Percentiles rank a stretch among this genome's conserved stretches.
phyloP scores from a whole-genome alignment of 2,888 invertebrate species.

The Dicyrtoma fusca region DNA sequence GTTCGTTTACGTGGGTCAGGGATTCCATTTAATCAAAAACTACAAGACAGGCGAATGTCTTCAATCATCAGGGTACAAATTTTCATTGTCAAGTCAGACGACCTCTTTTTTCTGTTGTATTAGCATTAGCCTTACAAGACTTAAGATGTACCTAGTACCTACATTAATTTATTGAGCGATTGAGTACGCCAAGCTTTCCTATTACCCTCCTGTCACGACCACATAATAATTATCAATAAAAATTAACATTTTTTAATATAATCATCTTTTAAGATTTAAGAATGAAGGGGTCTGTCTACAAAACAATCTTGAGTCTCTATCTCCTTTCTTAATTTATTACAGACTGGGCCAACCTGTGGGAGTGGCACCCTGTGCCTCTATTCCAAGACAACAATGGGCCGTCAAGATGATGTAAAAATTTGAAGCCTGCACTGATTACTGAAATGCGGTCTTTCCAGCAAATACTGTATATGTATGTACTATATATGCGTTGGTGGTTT shows the following conservation, averaged over 20 bases:
- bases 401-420: slow-evolving; percentile 15
- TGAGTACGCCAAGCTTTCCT: no score
- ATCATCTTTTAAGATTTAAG: not conserved
- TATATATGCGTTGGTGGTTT: no score
- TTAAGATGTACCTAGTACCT: no score
- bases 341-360: slow-evolving; percentile 37
- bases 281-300: not conserved
- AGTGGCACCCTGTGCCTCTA: slow-evolving; percentile 22
- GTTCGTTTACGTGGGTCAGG: slow-evolving; percentile 35
- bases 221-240: no score
- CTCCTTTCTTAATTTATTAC: slow-evolving; percentile 6
- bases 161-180: no score
- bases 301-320: not conserved
- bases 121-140: no score
- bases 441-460: no score
- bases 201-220: no score
- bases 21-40: slow-evolving; percentile 37
- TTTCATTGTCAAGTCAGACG: not conserved
- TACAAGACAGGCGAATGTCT: slow-evolving; percentile 39
- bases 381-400: slow-evolving; percentile 41
- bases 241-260: not conserved
- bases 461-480: no score
- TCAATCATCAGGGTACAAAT: slow-evolving; percentile 32
- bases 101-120: no score
- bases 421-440: no score